Base-by-base conservation (phyloP, 1,140 invertebrate genomes). In the Samia ricini region DNA sequence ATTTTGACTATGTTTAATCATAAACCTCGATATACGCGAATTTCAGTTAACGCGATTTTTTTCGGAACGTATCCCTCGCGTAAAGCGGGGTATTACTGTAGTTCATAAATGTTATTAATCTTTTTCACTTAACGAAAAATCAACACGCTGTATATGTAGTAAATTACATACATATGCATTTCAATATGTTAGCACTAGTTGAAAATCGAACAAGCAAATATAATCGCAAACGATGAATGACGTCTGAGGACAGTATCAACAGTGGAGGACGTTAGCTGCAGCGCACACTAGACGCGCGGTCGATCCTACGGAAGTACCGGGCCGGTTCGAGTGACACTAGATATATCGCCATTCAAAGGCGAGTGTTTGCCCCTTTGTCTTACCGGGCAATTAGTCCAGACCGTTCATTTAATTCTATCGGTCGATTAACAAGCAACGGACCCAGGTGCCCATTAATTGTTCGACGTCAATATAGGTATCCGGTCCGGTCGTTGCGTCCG, bases 281-380 rank as follows among this genome's bases (percentile, higher is more conserved):
- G 10, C 33, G 33, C 33, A 8, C 33, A n/a, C n/a, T n/a, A 36
- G 48, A 12, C 63, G 60, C 24, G 48, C 65, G 51, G 61, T 51
- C 60, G 58, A 58, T 48, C 60, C 66, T 67, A 60, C 64, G 62
- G 68, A 70, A 68, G 66, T 68, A 72, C 66, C 72, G 56, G 66
- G 72, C 77, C 79, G 80, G 79, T 77, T 87, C 81, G 64, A 89
- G 86, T 87, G 85, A 79, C 83, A 87, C 86, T 86, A 83, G 84
- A 85, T 77, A n/a, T n/a, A 68, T 76, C 60, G 74, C 72, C 61
- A 76, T 75, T 82, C 86, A 89, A 89, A 89, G 86, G 83, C 77
- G 79, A 86, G 77, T 89, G 86, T 88, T 88, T 86, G 82, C 83
- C 79, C 83, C 85, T 88, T 89, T 89, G 86, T 88, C 86, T 89